phyloP scores from a whole-genome alignment of 2,797 vertebrate species.

The Anguilla megastoma region DNA sequence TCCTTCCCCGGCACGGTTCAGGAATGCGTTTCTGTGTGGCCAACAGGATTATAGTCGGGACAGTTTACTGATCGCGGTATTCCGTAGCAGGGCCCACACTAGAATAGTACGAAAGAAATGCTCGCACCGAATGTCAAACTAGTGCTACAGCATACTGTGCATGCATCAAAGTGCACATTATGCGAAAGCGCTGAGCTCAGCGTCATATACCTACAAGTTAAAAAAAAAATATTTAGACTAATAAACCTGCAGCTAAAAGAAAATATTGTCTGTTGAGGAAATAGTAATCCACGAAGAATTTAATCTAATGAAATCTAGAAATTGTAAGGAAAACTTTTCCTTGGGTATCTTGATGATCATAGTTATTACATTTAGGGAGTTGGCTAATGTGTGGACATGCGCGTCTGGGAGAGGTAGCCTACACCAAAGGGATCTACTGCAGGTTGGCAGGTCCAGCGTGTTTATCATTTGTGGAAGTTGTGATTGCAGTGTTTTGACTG shows the following conservation, averaged over 20 bases:
- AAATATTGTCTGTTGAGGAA: neutral
- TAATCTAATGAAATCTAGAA: neutral
- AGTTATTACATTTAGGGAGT: neutral
- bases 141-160: neutral
- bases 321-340: neutral
- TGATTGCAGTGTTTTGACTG: neutral
- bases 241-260: neutral
- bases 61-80: conserved; percentile 3
- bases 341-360: neutral
- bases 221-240: neutral
- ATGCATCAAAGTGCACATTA: neutral
- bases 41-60: conserved; percentile 2
- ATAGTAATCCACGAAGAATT: neutral
- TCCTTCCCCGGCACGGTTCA: neutral
- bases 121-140: neutral
- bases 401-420: neutral
- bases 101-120: neutral
- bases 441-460: neutral
- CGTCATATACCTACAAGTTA: neutral
- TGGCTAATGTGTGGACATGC: neutral
- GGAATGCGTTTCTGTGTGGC: neutral
- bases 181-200: neutral
- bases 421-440: neutral
- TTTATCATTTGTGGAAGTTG: neutral
- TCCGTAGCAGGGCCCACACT: neutral